Evolutionary conservation across 2,113 vertebrate genomes (phyloP).

Genomic region (Paramisgurnus dabryanus): DNA sequence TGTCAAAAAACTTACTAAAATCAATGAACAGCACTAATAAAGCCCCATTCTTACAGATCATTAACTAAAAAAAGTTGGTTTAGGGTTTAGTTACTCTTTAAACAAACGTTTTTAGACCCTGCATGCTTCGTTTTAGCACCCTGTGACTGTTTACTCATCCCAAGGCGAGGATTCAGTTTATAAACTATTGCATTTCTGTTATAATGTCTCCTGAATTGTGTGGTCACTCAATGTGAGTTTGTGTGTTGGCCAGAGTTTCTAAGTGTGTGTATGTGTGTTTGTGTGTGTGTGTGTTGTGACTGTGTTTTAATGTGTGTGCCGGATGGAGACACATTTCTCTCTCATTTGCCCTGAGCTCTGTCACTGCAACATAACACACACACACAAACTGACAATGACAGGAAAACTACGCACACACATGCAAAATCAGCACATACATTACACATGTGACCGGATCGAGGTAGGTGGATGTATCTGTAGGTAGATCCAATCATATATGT

Average conservation of each 20-base stretch:
- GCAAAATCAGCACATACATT: conserved; percentile 43
- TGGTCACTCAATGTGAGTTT: not conserved
- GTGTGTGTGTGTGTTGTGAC: conserved; percentile 36
- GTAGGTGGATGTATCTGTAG: conserved; percentile 17
- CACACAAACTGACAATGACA: conserved; percentile 52
- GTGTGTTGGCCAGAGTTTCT: not conserved
- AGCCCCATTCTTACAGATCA: no score
- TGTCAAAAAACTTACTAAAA: no score
- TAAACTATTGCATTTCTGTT: conserved; percentile 27
- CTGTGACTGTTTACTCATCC: not conserved
- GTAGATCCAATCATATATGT: conserved; percentile 18
- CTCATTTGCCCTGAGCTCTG: conserved; percentile 43
- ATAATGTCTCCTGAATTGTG: conserved; percentile 11
- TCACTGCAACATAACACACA: conserved; percentile 42
- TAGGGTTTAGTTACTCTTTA: not conserved
- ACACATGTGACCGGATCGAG: conserved; percentile 34
- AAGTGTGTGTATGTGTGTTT: not conserved
- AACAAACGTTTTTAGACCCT: conserved; percentile 30
- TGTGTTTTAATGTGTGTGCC: conserved; percentile 36
- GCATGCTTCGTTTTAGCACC: not conserved
- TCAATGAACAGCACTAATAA: no score
- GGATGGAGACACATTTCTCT: conserved; percentile 47
- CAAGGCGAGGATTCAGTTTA: conserved; percentile 3
- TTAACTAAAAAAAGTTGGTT: no score
- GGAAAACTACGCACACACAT: conserved; percentile 49